Evolutionary conservation across 92 coral and sea anemone species (phyloP), one percentile per base, ranked within the genome.

Genomic region (Bergia sp.): DNA sequence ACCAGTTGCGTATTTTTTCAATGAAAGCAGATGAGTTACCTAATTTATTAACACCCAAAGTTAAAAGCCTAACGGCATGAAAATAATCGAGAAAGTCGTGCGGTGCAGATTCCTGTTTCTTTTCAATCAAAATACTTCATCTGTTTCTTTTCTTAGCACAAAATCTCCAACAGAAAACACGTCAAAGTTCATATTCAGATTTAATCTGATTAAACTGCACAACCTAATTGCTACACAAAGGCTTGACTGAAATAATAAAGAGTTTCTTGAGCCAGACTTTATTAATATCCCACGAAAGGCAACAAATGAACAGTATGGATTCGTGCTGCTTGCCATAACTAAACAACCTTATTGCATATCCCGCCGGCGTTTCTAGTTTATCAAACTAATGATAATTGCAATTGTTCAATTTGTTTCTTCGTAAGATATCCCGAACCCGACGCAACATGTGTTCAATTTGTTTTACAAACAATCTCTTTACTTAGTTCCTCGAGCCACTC

Each of bases 191-290:
- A 73, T 73, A 7, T 36, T 36, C 39, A 21, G 41, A 73, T 38
- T 73, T 7, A 18, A 73, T 9, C 39, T 73, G 15, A 29, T 13
- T 29, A 38, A 36, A 73, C 41, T 36, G 4, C 41, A 73, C 37
- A 73, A 36, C 42, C 16, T 38, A 38, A 73, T 37, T 73, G 43
- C 40, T 37, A 38, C 42, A 73, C 77, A 37, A 37, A 73, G 8
- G 77, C 77, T 73, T 38, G 20, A 38, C 77, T 73, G 42, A 73
- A 73, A 15, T 8, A 73, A 73, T 73, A 73, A 73, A 73, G 77
- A 73, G 77, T 36, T 73, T 9, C 42, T 36, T 11, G 77, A 73
- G 16, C 77, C 77, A 73, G 77, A 73, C 41, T 73, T 73, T 73
- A 73, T 73, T 73, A 73, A 29, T 9, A 37, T 38, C 39, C n/a